Evolutionary conservation across 1,140 invertebrate species (phyloP).

Genomic region (Megalonaias nervosa): DNA sequence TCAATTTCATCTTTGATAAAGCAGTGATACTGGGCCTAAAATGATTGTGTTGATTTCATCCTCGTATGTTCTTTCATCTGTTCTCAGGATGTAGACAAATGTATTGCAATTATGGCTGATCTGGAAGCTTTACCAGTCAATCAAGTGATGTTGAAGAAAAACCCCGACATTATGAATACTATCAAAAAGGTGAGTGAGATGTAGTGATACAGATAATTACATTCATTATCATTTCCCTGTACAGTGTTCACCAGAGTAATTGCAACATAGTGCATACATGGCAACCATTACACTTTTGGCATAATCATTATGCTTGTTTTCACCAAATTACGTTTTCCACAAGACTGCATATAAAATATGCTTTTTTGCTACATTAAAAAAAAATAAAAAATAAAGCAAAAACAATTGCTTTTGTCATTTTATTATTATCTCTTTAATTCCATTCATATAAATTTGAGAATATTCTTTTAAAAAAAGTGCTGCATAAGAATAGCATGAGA

Average conservation of each 20-base stretch:
- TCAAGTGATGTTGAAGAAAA: constrained; percentile 87
- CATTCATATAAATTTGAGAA: too few relatives aligned
- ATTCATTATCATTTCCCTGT: background rate
- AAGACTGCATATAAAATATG: too few relatives aligned
- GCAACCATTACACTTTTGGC: too few relatives aligned
- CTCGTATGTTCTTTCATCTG: background rate
- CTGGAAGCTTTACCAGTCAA: constrained; percentile 79
- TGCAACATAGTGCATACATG: background rate
- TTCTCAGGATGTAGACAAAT: constrained; percentile 70
- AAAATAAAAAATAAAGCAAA: too few relatives aligned
- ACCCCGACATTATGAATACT: constrained; percentile 85
- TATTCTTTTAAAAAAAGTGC: too few relatives aligned
- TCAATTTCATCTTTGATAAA: too few relatives aligned
- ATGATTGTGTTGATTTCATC: background rate
- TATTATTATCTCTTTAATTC: too few relatives aligned
- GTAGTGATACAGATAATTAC: constrained; percentile 4
- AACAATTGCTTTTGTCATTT: too few relatives aligned
- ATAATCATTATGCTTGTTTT: too few relatives aligned
- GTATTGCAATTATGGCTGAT: constrained; percentile 77
- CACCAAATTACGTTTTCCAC: too few relatives aligned
- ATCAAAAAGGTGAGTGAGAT: constrained; percentile 70
- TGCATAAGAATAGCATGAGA: too few relatives aligned
- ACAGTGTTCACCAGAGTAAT: background rate
- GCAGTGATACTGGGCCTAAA: background rate
- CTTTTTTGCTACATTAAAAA: too few relatives aligned